phyloP scores from a whole-genome alignment of 2,888 invertebrate genomes.

The Xestia sexstrigata region DNA sequence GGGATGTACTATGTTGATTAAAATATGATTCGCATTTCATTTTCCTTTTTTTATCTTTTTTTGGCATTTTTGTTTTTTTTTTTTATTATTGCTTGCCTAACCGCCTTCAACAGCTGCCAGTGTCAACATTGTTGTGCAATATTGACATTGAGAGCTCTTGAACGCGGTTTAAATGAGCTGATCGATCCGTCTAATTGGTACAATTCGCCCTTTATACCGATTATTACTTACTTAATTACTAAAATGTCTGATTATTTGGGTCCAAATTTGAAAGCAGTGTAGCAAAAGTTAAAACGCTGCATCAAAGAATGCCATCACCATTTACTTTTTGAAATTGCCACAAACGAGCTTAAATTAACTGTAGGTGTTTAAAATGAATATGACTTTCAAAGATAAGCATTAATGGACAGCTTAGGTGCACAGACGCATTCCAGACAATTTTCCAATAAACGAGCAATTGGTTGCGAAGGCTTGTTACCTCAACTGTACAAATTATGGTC shows the following conservation, averaged over 20 bases:
- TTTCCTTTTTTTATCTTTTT: too few species aligned
- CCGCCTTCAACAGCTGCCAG: not conserved
- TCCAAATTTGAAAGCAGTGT: not conserved
- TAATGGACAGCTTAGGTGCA: constrained; percentile 54
- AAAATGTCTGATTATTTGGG: not conserved
- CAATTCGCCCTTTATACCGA: not conserved
- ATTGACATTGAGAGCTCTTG: not conserved
- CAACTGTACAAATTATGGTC: constrained; percentile 53
- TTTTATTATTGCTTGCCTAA: not conserved
- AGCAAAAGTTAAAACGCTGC: not conserved
- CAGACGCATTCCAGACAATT: constrained; percentile 58
- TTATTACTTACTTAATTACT: not conserved
- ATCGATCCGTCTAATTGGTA: not conserved
- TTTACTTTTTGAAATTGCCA: constrained; percentile 16
- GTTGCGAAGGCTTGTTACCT: constrained; percentile 30
- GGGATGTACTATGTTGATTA: too few species aligned
- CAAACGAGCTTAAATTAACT: constrained; percentile 25
- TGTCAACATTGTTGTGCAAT: not conserved
- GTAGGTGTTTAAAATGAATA: constrained; percentile 62
- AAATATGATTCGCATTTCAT: too few species aligned
- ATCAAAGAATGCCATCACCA: not conserved
- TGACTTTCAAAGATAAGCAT: constrained; percentile 55
- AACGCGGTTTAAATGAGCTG: not conserved
- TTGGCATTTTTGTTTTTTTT: too few species aligned
- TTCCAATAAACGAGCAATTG: constrained; percentile 64